Percentiles rank a stretch among this genome's conserved stretches.
Conservation (phyloP, 1,140 invertebrate species). For the Tenebrio molitor region DNA sequence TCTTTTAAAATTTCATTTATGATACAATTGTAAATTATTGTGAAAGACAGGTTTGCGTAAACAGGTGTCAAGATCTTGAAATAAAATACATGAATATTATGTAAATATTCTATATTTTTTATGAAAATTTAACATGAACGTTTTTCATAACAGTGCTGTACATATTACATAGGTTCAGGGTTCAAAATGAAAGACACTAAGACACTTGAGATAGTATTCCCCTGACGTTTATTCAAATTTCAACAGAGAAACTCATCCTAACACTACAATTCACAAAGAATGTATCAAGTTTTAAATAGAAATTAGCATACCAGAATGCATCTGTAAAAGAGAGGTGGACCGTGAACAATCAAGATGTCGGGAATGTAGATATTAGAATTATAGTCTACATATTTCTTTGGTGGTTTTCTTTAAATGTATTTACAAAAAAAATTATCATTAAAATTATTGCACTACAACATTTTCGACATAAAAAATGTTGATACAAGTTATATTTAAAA, state of each 20-base stretch:
- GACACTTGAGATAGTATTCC: conserved; percentile 46
- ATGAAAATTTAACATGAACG: background rate
- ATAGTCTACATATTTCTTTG: background rate
- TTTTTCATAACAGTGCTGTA: conserved; percentile 25
- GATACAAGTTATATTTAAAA: too few relatives aligned
- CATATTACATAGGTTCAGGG: conserved; percentile 42
- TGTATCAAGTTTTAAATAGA: conserved; percentile 51
- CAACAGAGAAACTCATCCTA: conserved; percentile 43
- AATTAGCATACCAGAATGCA: conserved; percentile 50
- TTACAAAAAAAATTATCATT: too few relatives aligned
- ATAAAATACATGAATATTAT: too few relatives aligned
- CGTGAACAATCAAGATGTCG: conserved; percentile 44
- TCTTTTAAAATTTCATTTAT: too few relatives aligned
- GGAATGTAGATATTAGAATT: conserved; percentile 4
- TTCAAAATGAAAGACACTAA: conserved; percentile 46
- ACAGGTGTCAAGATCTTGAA: too few relatives aligned
- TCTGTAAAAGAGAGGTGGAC: conserved; percentile 33
- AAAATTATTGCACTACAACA: too few relatives aligned
- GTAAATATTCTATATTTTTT: too few relatives aligned
- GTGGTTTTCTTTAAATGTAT: too few relatives aligned
- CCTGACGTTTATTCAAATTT: conserved; percentile 46
- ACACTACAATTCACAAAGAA: conserved; percentile 50
- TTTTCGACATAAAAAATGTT: too few relatives aligned
- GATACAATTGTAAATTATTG: too few relatives aligned
- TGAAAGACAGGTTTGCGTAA: too few relatives aligned